Base-by-base conservation (phyloP, 37 sponge, comb jelly and placozoan genomes). In the Spongia lamella region DNA sequence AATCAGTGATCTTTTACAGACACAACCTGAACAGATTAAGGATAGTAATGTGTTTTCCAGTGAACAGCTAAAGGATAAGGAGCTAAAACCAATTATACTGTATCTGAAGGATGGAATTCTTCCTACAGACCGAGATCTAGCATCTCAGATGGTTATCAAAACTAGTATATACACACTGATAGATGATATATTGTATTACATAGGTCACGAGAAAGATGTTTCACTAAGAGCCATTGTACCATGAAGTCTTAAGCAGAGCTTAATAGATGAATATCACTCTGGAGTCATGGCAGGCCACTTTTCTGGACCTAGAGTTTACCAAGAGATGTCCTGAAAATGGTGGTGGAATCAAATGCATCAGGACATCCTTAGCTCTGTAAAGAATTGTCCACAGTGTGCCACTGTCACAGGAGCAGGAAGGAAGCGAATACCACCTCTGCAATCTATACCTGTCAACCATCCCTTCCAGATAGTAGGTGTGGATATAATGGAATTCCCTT, bases 391-490 rank as follows among this genome's bases (percentile, higher is more conserved):
- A 14, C 16, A 15, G 20, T 61, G 64, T 61, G 64, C 26, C 26
- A 21, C 26, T 16, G n/a, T 27, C 15, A 21, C 25, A 61, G 64
- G 64, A 61, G n/a, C 26, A 17, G 64, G 16, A n/a, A 22, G 64
- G 15, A 22, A 61, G 22, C n/a, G 17, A 16, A 61, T 17, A 27
- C 64, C 64, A 61, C 64, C 64, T 15, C 64, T 61, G 16, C n/a
- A 27, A n/a, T 19, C 64, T 27, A 61, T 61, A 25, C 64, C 64
- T 17, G 64, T 61, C 15, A 15, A 61, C 26, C 16, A 27, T 16
- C 64, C 64, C 15, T 61, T 61, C 22, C 20, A 61, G 22, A 61
- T 61, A n/a, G 64, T 61, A 17, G 64, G 64, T n/a, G 64, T 61
- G 26, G 64, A 61, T 19, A 61, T 61, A 15, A 61, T 61, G 64